A percentile compares a stretch with the other conserved stretches of the same genome.
phyloP scores from a whole-genome alignment of 1,140 invertebrate genomes.

The Pseudobourletiella spinata region DNA sequence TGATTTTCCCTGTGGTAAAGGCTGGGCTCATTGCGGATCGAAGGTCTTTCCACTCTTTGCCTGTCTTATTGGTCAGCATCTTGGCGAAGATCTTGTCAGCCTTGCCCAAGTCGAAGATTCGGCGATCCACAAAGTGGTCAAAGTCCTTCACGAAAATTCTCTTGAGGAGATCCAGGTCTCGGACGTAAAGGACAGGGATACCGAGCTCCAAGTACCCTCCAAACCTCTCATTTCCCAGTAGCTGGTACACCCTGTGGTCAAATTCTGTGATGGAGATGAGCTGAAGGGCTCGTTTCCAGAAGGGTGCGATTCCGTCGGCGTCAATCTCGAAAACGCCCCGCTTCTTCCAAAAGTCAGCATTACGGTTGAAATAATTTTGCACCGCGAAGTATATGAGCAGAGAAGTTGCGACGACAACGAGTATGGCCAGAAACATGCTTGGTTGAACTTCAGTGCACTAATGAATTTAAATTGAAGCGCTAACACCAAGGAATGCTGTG shows the following conservation, averaged over 20 bases:
- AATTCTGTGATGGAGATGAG: not conserved
- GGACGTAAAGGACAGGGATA: conserved; percentile 38
- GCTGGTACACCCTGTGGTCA: not conserved
- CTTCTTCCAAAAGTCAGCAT: conserved; percentile 1
- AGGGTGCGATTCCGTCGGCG: not conserved
- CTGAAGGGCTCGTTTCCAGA: not conserved
- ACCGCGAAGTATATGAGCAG: not conserved
- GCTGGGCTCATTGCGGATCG: conserved; percentile 11
- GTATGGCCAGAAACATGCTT: too few species aligned
- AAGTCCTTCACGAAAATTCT: too few species aligned
- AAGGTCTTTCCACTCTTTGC: too few species aligned
- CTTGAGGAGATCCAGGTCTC: conserved; percentile 43
- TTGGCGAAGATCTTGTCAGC: not conserved
- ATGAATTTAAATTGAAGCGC: too few species aligned
- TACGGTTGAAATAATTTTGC: not conserved
- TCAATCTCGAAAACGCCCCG: not conserved
- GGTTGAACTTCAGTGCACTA: too few species aligned
- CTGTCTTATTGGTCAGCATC: conserved; percentile 10
- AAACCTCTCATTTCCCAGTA: not conserved
- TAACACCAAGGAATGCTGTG: too few species aligned
- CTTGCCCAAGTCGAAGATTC: not conserved
- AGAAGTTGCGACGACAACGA: too few species aligned
- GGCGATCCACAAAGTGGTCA: conserved; percentile 36
- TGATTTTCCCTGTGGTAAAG: conserved; percentile 16
- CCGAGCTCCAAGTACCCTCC: not conserved